These are phyloP conservation scores for Yponomeuta malinellus DNA, from an alignment of 2,888 invertebrate species.

Conservation along the genomic window DNA sequence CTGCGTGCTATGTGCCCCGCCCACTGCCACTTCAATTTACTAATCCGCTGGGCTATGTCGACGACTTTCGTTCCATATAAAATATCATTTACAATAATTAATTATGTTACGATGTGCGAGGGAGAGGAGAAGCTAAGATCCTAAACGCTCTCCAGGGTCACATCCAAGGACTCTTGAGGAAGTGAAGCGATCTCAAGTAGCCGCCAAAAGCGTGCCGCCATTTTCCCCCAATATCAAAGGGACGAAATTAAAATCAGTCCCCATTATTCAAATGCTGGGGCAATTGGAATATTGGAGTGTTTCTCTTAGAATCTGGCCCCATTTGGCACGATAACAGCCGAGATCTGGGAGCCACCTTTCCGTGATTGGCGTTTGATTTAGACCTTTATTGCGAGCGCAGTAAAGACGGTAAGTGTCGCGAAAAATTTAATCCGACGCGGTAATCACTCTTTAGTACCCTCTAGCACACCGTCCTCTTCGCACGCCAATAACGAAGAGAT, in stretches of 20 bases:
- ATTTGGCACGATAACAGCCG: not conserved
- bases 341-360: not conserved
- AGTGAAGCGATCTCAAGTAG: not conserved
- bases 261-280: conserved; percentile 11
- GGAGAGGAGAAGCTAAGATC: too few relatives aligned
- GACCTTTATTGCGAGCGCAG: not conserved
- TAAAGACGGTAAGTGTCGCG: not conserved
- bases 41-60: too few relatives aligned
- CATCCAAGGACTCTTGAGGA: not conserved
- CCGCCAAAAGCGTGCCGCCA: not conserved
- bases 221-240: conserved; percentile 6
- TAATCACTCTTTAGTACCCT: not conserved
- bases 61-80: too few relatives aligned
- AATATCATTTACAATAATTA: too few relatives aligned
- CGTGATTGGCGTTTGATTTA: not conserved
- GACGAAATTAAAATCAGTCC: conserved; percentile 8
- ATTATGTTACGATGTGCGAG: too few relatives aligned
- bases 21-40: too few relatives aligned
- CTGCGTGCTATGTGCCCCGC: too few relatives aligned
- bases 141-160: not conserved
- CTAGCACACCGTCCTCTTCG: not conserved
- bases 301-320: not conserved
- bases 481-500: too few relatives aligned
- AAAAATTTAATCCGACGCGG: not conserved
- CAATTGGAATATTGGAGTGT: conserved; percentile 2